Evolutionary conservation across 2,888 invertebrate species (phyloP).

Genomic region (Lacanobia oleracea): DNA sequence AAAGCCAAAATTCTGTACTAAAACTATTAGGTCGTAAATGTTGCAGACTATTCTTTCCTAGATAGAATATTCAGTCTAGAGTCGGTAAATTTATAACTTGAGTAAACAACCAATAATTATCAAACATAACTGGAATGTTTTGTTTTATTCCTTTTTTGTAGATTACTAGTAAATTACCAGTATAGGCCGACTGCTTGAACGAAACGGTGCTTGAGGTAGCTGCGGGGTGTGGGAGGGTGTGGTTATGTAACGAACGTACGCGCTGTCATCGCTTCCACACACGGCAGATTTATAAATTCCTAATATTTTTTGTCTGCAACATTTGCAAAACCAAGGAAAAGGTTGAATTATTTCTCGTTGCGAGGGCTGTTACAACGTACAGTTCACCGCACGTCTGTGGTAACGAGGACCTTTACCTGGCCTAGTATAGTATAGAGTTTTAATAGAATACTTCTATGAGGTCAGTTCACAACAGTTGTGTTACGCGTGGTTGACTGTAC

Average conservation of each 20-base stretch:
- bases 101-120: background rate
- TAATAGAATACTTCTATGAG: background rate
- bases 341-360: background rate
- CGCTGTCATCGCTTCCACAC: background rate
- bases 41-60: conserved; percentile 26
- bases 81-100: background rate
- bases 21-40: conserved; percentile 7
- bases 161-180: background rate
- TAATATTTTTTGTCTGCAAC: conserved; percentile 17
- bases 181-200: background rate
- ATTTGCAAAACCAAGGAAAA: conserved; percentile 10
- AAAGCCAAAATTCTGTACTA: conserved; percentile 3
- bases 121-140: background rate
- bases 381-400: background rate
- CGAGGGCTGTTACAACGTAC: conserved; percentile 1
- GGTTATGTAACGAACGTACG: background rate
- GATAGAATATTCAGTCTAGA: too few species aligned
- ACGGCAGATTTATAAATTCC: background rate
- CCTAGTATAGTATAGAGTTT: background rate
- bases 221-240: background rate
- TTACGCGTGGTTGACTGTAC: conserved; percentile 3
- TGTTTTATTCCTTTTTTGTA: background rate
- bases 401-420: background rate
- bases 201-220: background rate
- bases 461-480: background rate